Evolutionary conservation across 2,113 vertebrate species (phyloP).

Genomic region (Vireo altiloquus): DNA sequence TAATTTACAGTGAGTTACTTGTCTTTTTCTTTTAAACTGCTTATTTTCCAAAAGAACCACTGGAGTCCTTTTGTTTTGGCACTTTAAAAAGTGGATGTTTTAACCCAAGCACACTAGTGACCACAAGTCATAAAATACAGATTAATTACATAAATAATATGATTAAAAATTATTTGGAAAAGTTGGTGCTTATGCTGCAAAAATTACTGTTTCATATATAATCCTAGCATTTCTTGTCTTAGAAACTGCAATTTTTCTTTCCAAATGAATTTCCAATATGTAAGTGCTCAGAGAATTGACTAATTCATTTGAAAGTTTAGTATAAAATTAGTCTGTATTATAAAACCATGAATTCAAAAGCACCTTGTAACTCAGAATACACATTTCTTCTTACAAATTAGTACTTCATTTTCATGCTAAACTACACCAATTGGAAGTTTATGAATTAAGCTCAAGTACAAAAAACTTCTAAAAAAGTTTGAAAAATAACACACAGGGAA

Average conservation of each 20-base stretch:
- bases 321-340: neutral
- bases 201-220: neutral
- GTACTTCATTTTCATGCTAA: neutral
- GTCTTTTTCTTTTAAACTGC: neutral
- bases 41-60: neutral
- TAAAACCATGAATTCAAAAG: neutral
- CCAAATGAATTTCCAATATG: neutral
- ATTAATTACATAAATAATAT: neutral
- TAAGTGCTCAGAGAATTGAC: neutral
- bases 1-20: neutral
- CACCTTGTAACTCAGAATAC: neutral
- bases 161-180: neutral
- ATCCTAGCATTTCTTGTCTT: conserved; percentile 1
- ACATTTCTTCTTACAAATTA: neutral
- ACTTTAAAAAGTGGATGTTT: neutral
- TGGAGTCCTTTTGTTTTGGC: neutral
- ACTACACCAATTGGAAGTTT: neutral
- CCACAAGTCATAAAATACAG: neutral
- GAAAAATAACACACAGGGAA: neutral
- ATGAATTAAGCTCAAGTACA: neutral
- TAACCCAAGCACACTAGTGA: neutral
- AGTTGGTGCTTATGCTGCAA: neutral
- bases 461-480: neutral
- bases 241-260: conserved; percentile 7
- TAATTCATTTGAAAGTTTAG: neutral